Evolutionary conservation across 2,113 vertebrate species (phyloP), one percentile per base, ranked within the genome.

Genomic region (Passer montanus): DNA sequence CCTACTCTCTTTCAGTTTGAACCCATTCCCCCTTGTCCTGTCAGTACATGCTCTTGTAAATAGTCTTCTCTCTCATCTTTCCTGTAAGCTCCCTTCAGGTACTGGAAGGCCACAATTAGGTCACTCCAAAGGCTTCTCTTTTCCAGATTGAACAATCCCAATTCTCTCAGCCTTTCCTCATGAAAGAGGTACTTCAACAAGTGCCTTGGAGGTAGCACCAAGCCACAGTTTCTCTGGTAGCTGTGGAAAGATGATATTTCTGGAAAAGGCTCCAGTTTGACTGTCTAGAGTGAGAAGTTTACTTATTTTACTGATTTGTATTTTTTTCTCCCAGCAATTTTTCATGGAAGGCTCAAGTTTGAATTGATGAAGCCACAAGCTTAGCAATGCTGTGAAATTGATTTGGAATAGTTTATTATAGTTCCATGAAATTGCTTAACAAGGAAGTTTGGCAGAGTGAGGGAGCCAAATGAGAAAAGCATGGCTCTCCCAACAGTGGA

Each of bases 301-400:
- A 60, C 49, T 76, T 75, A n/a, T 68, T 70, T 89, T 79, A 84
- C 58, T 28, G 49, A 50, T 90, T 46, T 44, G n/a, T 78, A 37
- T 37, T 60, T 50, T 91, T 92, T 92, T 88, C 35, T 93, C 55
- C 17, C 72, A 92, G 53, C 46, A 74, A 14, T 94, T 96, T 94
- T 93, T 88, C 52, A 53, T 84, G 70, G 72, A 81, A 91, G 78
- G 44, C 69, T 94, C 18, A 47, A 78, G 50, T 90, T 72, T 70
- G 64, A 94, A 95, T 69, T 84, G 85, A 85, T 53, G 59, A 94
- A 89, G 79, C 52, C 62, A 49, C 31, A 78, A 84, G 31, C 87
- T 93, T 95, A 92, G 56, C 41, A 75, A 64, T 70, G 64, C 84
- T 94, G 85, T 95, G 91, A 95, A 96, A 96, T 89, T 84, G 93